phyloP scores from a whole-genome alignment of 1,140 invertebrate genomes.

The Trissolcus basalis region DNA sequence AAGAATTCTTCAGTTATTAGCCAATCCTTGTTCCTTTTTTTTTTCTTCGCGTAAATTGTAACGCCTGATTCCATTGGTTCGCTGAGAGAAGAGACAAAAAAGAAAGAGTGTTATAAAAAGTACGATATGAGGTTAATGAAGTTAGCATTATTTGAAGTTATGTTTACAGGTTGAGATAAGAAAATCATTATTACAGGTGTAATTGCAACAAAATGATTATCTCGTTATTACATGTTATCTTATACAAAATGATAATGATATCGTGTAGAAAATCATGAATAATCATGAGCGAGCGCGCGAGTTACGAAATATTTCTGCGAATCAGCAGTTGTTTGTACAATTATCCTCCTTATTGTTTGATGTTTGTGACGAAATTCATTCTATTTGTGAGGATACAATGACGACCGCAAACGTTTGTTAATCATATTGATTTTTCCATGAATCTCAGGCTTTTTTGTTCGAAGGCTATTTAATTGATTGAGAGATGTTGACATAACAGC shows the following conservation, averaged over 20 bases:
- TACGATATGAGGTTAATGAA: neutral
- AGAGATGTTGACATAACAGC: neutral
- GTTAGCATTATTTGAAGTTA: neutral
- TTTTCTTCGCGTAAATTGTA: too few species aligned
- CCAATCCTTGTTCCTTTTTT: too few species aligned
- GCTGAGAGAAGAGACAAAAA: too few species aligned
- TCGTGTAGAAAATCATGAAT: conserved; percentile 5
- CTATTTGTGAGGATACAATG: conserved; percentile 9
- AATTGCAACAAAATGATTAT: conserved; percentile 3
- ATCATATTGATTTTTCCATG: conserved; percentile 4
- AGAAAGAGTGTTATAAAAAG: too few species aligned
- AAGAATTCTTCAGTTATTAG: too few species aligned
- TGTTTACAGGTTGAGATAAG: neutral
- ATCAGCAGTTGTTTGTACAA: neutral
- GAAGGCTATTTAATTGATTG: neutral
- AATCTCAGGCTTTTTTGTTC: neutral
- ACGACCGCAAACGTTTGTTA: neutral
- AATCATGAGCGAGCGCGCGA: neutral
- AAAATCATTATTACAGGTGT: neutral
- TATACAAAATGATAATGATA: conserved; percentile 8
- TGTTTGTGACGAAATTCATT: conserved; percentile 1
- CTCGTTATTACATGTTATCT: neutral
- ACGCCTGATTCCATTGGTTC: too few species aligned
- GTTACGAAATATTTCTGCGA: conserved; percentile 6
- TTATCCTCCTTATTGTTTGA: conserved; percentile 5